Percentiles rank a stretch among this genome's conserved stretches.
These are phyloP conservation scores for Siniperca knerii DNA, from an alignment of 2,113 vertebrate species.

Conservation along the genomic window DNA sequence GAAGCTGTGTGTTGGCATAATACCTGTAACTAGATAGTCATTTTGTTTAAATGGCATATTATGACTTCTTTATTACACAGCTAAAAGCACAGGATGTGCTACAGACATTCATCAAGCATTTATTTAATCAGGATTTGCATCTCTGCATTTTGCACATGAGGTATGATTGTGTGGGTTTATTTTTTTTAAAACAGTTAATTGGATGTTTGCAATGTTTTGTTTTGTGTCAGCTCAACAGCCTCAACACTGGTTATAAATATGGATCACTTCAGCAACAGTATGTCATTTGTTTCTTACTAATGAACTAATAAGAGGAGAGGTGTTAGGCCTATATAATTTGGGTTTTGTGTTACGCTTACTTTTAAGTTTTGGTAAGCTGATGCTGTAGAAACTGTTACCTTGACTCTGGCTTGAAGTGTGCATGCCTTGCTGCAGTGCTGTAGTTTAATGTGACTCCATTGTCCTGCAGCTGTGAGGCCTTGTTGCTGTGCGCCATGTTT, in stretches of 20 bases:
- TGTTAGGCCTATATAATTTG: neutral
- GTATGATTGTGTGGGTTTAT: neutral
- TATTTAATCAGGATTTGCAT: neutral
- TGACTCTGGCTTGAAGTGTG: conserved; percentile 34
- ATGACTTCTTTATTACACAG: neutral
- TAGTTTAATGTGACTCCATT: conserved; percentile 61
- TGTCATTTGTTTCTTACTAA: neutral
- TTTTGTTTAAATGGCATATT: conserved; percentile 12
- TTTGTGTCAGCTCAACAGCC: neutral
- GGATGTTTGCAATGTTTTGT: neutral
- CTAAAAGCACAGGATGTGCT: neutral
- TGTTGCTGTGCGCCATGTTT: conserved; percentile 69
- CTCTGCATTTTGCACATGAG: neutral
- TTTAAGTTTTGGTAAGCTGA: conserved; percentile 15
- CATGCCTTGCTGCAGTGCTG: conserved; percentile 34
- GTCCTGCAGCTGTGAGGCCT: conserved; percentile 74
- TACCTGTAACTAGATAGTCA: neutral
- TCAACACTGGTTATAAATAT: neutral
- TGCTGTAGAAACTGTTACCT: conserved; percentile 39
- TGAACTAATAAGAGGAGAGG: neutral
- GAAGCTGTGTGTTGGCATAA: conserved; percentile 4
- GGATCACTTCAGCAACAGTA: neutral
- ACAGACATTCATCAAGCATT: neutral
- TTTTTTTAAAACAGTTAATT: neutral
- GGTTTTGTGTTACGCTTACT: neutral